These are phyloP conservation scores for Labia minor DNA, from an alignment of 2,888 invertebrate species.

Conservation along the genomic window DNA sequence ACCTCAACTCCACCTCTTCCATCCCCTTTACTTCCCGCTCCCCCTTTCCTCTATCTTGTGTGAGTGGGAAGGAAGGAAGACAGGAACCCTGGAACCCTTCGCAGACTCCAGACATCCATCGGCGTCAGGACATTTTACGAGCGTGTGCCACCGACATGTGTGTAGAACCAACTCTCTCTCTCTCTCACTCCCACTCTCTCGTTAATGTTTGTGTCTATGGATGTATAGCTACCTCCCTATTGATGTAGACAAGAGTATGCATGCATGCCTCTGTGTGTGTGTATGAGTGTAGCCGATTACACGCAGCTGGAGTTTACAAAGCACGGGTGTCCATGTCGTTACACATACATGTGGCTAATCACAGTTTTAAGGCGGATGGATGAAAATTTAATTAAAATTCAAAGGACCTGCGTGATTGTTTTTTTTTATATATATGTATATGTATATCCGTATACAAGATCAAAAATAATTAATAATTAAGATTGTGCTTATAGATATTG, in stretches of 20 bases:
- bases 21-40: background rate
- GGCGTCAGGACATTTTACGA: slow-evolving; percentile 8
- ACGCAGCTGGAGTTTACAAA: slow-evolving; percentile 13
- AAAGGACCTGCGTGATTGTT: background rate
- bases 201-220: no score
- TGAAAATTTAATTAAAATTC: background rate
- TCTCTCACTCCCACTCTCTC: no score
- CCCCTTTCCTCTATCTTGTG: background rate
- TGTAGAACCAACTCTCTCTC: no score
- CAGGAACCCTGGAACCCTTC: background rate
- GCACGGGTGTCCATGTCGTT: background rate
- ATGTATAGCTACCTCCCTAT: no score
- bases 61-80: background rate
- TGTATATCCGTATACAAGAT: no score
- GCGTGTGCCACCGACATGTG: background rate
- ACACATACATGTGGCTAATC: slow-evolving; percentile 5
- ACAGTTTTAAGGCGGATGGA: background rate
- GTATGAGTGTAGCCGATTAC: background rate
- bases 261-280: background rate
- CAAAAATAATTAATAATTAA: no score
- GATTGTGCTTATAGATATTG: no score
- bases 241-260: no score
- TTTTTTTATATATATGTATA: no score
- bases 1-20: background rate
- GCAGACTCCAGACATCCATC: slow-evolving; percentile 8